These are phyloP conservation scores for Brachionus paranguensis DNA, from an alignment of 1,140 invertebrate species.

Conservation along the genomic window DNA sequence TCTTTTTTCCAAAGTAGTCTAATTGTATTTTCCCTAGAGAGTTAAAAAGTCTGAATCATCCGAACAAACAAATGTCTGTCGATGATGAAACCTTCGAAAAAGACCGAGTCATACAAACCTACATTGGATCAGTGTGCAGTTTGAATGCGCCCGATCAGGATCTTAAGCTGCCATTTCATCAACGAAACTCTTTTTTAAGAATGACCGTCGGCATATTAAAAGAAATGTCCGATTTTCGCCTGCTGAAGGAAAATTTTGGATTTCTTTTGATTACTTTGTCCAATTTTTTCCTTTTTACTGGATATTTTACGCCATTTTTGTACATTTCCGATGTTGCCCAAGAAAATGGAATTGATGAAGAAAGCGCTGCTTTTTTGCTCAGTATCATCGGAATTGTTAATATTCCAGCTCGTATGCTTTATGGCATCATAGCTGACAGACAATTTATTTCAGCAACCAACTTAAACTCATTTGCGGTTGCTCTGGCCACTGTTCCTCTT, in stretches of 20 bases:
- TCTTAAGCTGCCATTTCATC: neutral
- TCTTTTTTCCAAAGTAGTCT: neutral
- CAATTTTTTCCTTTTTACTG: slow-evolving; percentile 90
- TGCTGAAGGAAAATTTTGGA: slow-evolving; percentile 70
- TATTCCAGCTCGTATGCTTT: slow-evolving; percentile 37
- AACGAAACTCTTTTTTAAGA: slow-evolving; percentile 20
- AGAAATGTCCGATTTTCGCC: slow-evolving; percentile 75
- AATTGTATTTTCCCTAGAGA: neutral
- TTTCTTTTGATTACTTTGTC: slow-evolving; percentile 84
- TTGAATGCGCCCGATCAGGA: neutral
- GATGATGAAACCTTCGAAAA: neutral
- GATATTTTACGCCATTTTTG: slow-evolving; percentile 85
- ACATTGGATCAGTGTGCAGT: slow-evolving; percentile 1
- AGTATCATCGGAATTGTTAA: slow-evolving; percentile 70
- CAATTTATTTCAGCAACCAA: neutral
- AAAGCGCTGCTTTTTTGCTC: slow-evolving; percentile 74
- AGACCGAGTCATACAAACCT: slow-evolving; percentile 10
- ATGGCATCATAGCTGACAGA: neutral
- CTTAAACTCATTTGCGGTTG: slow-evolving; percentile 8
- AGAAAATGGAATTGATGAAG: slow-evolving; percentile 59
- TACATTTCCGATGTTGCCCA: slow-evolving; percentile 62
- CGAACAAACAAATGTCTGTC: neutral
- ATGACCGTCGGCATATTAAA: slow-evolving; percentile 55
- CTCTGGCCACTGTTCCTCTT: slow-evolving; percentile 5
- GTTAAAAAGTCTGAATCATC: neutral